Evolutionary conservation across 2,113 vertebrate species (phyloP).

Genomic region (Gnathonemus echidnorhynchus): DNA sequence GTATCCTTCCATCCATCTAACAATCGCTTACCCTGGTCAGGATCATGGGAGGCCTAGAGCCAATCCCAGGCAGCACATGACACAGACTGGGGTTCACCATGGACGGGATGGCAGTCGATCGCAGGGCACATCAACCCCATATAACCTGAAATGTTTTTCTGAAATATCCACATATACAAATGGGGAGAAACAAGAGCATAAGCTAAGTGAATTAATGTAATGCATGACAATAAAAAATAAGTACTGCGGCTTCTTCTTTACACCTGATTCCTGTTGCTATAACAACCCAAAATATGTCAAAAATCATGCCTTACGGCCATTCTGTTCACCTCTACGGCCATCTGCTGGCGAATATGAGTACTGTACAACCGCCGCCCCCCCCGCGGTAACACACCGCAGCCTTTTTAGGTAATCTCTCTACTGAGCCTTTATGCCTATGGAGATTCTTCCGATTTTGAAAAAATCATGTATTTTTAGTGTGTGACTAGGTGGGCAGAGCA

Average conservation of each 20-base stretch:
- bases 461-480: neutral
- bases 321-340: neutral
- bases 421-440: neutral
- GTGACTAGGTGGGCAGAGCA: neutral
- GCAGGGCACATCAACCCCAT: neutral
- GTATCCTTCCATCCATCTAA: neutral
- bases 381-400: neutral
- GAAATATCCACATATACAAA: neutral
- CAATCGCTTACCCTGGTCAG: neutral
- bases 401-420: neutral
- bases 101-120: neutral
- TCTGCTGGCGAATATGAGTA: neutral
- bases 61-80: neutral
- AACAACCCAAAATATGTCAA: neutral
- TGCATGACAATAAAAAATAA: neutral
- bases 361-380: neutral
- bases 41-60: neutral
- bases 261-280: neutral
- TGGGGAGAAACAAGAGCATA: neutral
- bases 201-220: neutral
- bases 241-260: neutral
- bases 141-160: neutral
- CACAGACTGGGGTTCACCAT: neutral
- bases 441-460: neutral
- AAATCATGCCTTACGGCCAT: neutral